Conservation (phyloP, 2,888 invertebrate species). For the Caenorhabditis angaria region DNA sequence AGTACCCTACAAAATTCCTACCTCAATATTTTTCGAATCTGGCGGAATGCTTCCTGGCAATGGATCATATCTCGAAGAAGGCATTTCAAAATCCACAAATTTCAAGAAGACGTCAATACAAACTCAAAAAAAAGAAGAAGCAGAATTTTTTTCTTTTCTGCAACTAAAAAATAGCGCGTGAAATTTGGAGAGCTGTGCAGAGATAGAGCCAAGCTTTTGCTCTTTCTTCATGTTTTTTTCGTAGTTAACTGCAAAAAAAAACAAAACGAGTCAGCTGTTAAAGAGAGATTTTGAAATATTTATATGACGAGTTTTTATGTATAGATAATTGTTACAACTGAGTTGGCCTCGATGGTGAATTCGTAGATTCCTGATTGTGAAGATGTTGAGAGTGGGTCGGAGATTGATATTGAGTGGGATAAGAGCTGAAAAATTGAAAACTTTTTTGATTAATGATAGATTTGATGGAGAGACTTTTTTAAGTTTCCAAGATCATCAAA, state of each 20-base stretch:
- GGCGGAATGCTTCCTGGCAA: neutral
- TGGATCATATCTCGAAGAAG: neutral
- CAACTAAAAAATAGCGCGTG: neutral
- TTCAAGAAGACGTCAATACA: conserved; percentile 1
- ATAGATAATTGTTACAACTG: conserved; percentile 31
- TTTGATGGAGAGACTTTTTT: neutral
- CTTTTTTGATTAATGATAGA: neutral
- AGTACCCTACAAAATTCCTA: too few relatives aligned
- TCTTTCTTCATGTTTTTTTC: neutral
- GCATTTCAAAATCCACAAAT: neutral
- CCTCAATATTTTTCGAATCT: neutral
- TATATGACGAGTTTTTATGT: conserved; percentile 9
- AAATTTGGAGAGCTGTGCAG: neutral
- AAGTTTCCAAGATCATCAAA: neutral
- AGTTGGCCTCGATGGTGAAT: conserved; percentile 29
- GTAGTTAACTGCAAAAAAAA: neutral
- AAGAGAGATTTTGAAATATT: neutral
- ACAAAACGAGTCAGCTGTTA: neutral
- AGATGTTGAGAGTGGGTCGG: conserved; percentile 20
- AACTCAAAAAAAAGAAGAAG: neutral
- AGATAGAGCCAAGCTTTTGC: neutral
- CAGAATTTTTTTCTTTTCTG: neutral
- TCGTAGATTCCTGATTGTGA: conserved; percentile 27
- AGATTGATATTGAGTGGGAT: conserved; percentile 17
- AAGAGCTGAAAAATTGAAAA: conserved; percentile 23